phyloP scores from a whole-genome alignment of 2,113 vertebrate species.

The Tenebrosternarchus preto region DNA sequence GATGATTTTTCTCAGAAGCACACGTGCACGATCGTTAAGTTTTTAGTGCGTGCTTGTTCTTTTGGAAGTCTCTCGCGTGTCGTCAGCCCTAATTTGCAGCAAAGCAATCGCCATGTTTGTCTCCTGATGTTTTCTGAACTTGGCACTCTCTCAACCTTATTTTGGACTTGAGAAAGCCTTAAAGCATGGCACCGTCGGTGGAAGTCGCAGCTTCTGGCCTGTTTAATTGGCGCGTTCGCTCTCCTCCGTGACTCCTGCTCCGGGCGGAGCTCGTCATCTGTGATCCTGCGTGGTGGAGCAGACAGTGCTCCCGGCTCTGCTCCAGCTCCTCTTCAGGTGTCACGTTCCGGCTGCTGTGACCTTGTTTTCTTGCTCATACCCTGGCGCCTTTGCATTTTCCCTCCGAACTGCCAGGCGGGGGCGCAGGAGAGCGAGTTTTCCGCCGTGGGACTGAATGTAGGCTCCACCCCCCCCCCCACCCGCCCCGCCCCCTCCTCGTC shows the following conservation, averaged over 20 bases:
- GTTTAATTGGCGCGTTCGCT: slow-evolving; percentile 77
- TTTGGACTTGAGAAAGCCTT: slow-evolving; percentile 52
- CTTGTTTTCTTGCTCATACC: slow-evolving; percentile 64
- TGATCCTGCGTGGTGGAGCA: slow-evolving; percentile 78
- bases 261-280: slow-evolving; percentile 76
- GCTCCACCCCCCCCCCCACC: slow-evolving; percentile 56
- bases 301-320: slow-evolving; percentile 64
- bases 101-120: slow-evolving; percentile 36
- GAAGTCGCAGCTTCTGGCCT: slow-evolving; percentile 72
- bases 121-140: slow-evolving; percentile 52
- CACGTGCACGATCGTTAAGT: not conserved
- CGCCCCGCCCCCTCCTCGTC: too few species aligned
- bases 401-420: slow-evolving; percentile 44
- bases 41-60: slow-evolving; percentile 16
- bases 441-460: slow-evolving; percentile 75
- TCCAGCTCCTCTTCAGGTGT: slow-evolving; percentile 55
- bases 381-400: slow-evolving; percentile 35
- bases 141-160: slow-evolving; percentile 52
- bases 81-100: slow-evolving; percentile 11
- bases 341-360: slow-evolving; percentile 64
- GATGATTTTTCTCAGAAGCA: not conserved
- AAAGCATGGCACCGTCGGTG: slow-evolving; percentile 57
- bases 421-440: slow-evolving; percentile 61
- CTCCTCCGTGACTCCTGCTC: slow-evolving; percentile 77
- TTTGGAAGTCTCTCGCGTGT: slow-evolving; percentile 12